A percentile compares a stretch with the other conserved stretches of the same genome.
These are phyloP conservation scores for Stenodera caucasica DNA, from an alignment of 2,888 invertebrate species.

Conservation along the genomic window DNA sequence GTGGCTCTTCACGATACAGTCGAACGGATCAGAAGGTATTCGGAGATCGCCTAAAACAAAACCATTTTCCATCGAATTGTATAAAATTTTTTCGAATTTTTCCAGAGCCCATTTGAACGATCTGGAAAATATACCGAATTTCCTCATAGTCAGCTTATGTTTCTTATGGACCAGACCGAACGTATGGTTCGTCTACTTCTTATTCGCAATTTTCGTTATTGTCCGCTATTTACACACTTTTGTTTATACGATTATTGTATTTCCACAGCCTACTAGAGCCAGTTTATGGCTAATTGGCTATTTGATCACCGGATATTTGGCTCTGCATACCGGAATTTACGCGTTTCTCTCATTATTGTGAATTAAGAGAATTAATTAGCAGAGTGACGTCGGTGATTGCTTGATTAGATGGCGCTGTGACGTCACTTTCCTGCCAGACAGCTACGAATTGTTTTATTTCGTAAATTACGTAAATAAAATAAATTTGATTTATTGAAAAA, in stretches of 20 bases:
- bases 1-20: slow-evolving; percentile 55
- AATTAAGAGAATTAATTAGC: too few species aligned
- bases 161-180: slow-evolving; percentile 65
- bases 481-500: neutral
- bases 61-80: too few species aligned
- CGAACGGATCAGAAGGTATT: slow-evolving; percentile 58
- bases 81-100: too few species aligned
- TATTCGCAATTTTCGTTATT: slow-evolving; percentile 61
- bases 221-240: slow-evolving; percentile 65
- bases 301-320: slow-evolving; percentile 41
- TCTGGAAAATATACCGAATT: slow-evolving; percentile 71
- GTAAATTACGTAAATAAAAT: too few species aligned
- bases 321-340: slow-evolving; percentile 33
- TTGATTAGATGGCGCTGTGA: too few species aligned
- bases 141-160: slow-evolving; percentile 63
- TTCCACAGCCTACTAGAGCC: slow-evolving; percentile 60
- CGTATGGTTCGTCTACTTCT: slow-evolving; percentile 56
- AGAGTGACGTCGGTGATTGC: too few species aligned
- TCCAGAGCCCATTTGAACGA: slow-evolving; percentile 71
- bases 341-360: slow-evolving; percentile 15
- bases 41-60: neutral
- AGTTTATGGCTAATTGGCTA: slow-evolving; percentile 39
- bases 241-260: slow-evolving; percentile 64
- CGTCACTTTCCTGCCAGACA: too few species aligned
- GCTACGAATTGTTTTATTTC: too few species aligned